Base-by-base conservation (phyloP, 2,113 vertebrate genomes). In the Chrysochloris asiatica region DNA sequence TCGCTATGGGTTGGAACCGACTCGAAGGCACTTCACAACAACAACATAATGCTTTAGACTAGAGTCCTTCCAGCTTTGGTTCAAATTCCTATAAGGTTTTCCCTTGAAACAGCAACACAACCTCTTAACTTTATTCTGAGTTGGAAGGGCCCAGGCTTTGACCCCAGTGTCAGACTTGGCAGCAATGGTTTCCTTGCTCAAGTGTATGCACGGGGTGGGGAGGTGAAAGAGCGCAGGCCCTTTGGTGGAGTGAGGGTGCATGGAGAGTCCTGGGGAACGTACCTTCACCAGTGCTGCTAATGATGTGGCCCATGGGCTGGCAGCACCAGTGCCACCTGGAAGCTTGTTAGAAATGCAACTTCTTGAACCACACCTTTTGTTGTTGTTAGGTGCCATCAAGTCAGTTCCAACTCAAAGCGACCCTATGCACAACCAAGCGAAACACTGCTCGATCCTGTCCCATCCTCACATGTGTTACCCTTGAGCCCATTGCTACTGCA, bases 61-160 rank as follows among this genome's bases (percentile, higher is more conserved):
- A 59, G 61, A 28, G 56, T 12, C 1, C 0, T 56, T 61, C 50
- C 28, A 19, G 61, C n/a, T 69, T 47, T 56, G 50, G 50, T 43
- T 86, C 24, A 28, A 56, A 90, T 61, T 65, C 56, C 65, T 7
- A 2, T 11, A 38, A 85, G 19, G 3, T 26, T 48, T 88, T 77
- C 52, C 38, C 63, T 86, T 89, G 47, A 36, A 84, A 63, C 50
- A 61, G 67, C 24, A 28, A 19, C 48, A 4, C 24, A 65, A 4
- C 26, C 4, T 50, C 33, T 94, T 81, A 59, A 65, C 88, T 93
- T 78, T 77, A 43, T 65, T 85, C 71, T 21, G 43, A 76, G 73
- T 79, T 82, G 81, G 89, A 73, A 78, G 48, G 63, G 24, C 76
- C 36, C 1, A 6, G 59, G 36, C 56, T 86, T 59, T 75, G 71